These are phyloP conservation scores for Dipodomys merriami DNA, from an alignment of 2,113 vertebrate genomes.

Conservation along the genomic window DNA sequence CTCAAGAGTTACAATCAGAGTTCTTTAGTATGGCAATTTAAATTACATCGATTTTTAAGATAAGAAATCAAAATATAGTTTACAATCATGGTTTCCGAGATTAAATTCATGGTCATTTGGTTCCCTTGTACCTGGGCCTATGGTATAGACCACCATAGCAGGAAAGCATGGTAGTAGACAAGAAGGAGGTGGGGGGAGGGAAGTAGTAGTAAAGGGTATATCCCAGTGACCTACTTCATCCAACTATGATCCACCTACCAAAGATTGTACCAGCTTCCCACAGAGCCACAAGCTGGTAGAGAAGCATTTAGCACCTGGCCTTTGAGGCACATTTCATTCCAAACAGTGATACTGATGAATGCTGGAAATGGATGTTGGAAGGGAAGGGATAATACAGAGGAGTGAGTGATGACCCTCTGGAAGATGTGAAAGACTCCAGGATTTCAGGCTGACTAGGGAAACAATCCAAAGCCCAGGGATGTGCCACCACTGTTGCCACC, in stretches of 20 bases:
- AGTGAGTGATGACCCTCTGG: neutral
- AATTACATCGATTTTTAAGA: neutral
- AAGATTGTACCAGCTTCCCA: neutral
- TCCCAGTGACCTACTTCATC: neutral
- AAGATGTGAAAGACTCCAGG: neutral
- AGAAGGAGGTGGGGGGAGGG: neutral
- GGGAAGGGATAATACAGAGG: neutral
- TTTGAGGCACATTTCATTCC: neutral
- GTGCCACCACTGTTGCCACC: neutral
- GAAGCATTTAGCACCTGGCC: neutral
- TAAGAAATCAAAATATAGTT: neutral
- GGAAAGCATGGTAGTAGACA: neutral
- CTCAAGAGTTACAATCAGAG: neutral
- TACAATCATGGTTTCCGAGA: neutral
- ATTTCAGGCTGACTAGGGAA: neutral
- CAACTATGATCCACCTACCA: neutral
- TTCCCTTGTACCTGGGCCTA: neutral
- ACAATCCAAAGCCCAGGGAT: neutral
- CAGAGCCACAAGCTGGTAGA: neutral
- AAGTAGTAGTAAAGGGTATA: neutral
- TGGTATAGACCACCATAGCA: neutral
- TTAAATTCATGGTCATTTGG: neutral
- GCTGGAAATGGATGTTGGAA: neutral
- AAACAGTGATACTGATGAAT: neutral
- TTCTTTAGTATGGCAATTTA: neutral